Evolutionary conservation across 2,888 invertebrate genomes (phyloP), one percentile per base, ranked within the genome.

Genomic region (Pinctada fucata): DNA sequence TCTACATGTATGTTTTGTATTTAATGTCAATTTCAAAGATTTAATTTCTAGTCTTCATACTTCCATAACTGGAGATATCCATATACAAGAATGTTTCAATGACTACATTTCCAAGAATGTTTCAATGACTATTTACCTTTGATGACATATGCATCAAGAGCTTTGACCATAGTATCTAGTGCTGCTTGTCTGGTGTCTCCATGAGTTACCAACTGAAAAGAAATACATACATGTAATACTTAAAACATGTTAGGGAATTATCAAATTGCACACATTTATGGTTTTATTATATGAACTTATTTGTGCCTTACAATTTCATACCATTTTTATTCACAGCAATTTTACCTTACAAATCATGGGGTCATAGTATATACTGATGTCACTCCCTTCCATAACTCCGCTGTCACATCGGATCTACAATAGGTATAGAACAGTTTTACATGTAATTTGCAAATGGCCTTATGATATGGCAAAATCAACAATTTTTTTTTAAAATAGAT

Each of bases 311-410:
- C 45, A 72, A 47, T 64, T 63, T 45, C 3, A 31, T 13, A 16
- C 3, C 13, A 45, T 49, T 51, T 51, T 31, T 4, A 63, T 72
- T 52, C 31, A 3, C 1, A 3, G 45, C 1, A 76, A 8, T 65
- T 83, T 83, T 84, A 93, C 93, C 92, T 95, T 95, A 88, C 95
- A 95, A 85, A 95, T 95, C 94, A 95, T 94, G 2, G 95, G 94
- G 91, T 95, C 95, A 90, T 95, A 95, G 90, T 94, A 95, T 82
- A 95, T 94, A 86, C 94, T 95, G 85, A 95, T 95, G 90, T 95
- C 95, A 83, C 94, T 94, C 6, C 95, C 95, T 91, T 95, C 95
- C 84, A 94, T 93, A 72, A 95, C 94, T 64, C 95, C 95, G 90
- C 94, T 94, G 88, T 95, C 95, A 92, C 95, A 95, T 65, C 95